These are phyloP conservation scores for human DNA, from an alignment of 2,113 vertebrate species.

Conservation along the genomic window DNA sequence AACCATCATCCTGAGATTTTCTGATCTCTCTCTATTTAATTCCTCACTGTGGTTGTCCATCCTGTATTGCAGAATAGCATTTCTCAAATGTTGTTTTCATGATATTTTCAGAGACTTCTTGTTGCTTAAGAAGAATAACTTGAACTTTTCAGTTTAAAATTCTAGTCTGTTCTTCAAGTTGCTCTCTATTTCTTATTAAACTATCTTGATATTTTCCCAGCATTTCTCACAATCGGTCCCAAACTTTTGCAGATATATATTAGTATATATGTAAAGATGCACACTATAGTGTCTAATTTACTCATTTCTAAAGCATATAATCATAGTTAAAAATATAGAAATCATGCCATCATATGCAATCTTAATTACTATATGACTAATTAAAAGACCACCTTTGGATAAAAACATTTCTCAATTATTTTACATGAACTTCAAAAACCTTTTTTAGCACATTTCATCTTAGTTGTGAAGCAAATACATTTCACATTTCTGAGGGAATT, in stretches of 20 bases:
- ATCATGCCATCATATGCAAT: neutral
- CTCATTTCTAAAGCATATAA: slow-evolving; percentile 16
- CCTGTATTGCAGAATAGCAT: neutral
- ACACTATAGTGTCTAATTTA: neutral
- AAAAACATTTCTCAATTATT: slow-evolving; percentile 13
- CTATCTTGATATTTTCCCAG: neutral
- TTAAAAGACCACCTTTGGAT: slow-evolving; percentile 43
- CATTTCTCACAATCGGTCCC: neutral
- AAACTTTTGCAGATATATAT: neutral
- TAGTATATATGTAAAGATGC: neutral
- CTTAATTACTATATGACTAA: slow-evolving; percentile 51
- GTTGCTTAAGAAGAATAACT: neutral
- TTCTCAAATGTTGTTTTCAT: neutral
- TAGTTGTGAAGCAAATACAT: slow-evolving; percentile 39
- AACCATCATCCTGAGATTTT: neutral
- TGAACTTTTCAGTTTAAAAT: neutral
- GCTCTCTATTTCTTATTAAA: neutral
- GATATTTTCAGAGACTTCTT: neutral
- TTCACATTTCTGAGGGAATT: neutral
- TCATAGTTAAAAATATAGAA: neutral
- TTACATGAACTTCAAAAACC: neutral
- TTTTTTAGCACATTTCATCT: slow-evolving; percentile 39
- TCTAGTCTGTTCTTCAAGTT: neutral
- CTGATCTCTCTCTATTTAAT: neutral
- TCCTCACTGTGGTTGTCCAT: neutral